A percentile compares a stretch with the other conserved stretches of the same genome.
Conservation (phyloP, 2,797 vertebrate species). For the Poeciliopsis paucimaculata region DNA sequence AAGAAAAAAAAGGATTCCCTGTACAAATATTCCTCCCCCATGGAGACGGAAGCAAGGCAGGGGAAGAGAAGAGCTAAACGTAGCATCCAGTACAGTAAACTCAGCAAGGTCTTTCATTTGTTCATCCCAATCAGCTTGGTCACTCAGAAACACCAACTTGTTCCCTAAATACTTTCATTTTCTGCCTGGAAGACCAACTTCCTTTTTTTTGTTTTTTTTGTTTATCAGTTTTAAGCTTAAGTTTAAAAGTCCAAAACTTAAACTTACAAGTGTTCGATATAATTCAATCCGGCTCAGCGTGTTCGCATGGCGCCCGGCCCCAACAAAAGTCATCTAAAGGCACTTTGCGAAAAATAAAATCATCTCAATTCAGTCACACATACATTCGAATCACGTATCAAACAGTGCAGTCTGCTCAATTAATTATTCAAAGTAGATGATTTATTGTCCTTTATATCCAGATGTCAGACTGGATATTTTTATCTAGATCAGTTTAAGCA, state of each 20-base stretch:
- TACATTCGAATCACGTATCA: too few relatives aligned
- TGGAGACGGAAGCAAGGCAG: conserved; percentile 49
- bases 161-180: conserved; percentile 35
- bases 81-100: conserved; percentile 52
- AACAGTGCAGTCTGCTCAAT: too few relatives aligned
- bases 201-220: not conserved
- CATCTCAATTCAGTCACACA: too few relatives aligned
- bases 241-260: not conserved
- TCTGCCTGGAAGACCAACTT: not conserved
- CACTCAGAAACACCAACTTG: conserved; percentile 33
- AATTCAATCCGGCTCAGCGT: too few relatives aligned
- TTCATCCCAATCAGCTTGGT: conserved; percentile 46
- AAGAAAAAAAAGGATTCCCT: conserved; percentile 34
- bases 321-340: too few relatives aligned
- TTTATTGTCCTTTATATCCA: not conserved
- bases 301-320: too few relatives aligned
- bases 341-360: too few relatives aligned
- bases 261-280: not conserved
- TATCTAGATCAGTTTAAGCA: not conserved
- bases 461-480: not conserved
- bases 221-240: not conserved
- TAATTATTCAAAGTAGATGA: not conserved
- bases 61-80: conserved; percentile 29
- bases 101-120: conserved; percentile 29
- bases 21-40: conserved; percentile 63